Percentiles rank a stretch among this genome's conserved stretches.
These are phyloP conservation scores for Drosophila simulans DNA, from an alignment of 1,140 invertebrate genomes.

Conservation along the genomic window DNA sequence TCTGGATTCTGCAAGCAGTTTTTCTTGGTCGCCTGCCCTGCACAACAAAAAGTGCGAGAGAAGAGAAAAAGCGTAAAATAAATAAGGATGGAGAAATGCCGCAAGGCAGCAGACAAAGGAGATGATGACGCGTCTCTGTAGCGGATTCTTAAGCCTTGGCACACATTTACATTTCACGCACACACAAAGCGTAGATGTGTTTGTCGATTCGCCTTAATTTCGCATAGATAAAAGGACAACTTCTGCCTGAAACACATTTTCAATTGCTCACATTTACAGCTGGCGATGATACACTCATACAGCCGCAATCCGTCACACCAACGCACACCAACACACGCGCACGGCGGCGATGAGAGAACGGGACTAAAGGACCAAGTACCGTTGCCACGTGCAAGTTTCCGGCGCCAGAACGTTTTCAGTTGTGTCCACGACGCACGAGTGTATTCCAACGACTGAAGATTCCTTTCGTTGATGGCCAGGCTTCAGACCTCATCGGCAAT, in stretches of 20 bases:
- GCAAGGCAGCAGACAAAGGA: conserved; percentile 43
- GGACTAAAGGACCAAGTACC: conserved; percentile 24
- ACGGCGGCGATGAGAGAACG: conserved; percentile 1
- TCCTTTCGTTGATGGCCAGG: conserved; percentile 44
- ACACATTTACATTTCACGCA: conserved; percentile 38
- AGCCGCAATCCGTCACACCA: conserved; percentile 2
- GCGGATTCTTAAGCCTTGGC: conserved; percentile 32
- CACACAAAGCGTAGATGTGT: conserved; percentile 20
- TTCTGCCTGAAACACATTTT: conserved; percentile 47
- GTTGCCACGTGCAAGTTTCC: conserved; percentile 55
- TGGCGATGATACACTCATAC: conserved; percentile 26
- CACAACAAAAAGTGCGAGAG: conserved; percentile 7
- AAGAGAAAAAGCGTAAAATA: conserved; percentile 14
- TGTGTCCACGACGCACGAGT: conserved; percentile 78
- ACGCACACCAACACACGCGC: conserved; percentile 9
- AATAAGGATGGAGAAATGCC: conserved; percentile 42
- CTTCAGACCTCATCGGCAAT: conserved; percentile 48
- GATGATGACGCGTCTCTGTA: conserved; percentile 35
- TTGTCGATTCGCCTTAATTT: conserved; percentile 41
- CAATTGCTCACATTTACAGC: conserved; percentile 49
- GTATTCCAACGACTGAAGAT: conserved; percentile 79
- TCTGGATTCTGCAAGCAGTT: conserved; percentile 14
- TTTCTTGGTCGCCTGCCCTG: conserved; percentile 23
- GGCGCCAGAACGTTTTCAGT: conserved; percentile 33
- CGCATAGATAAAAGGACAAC: conserved; percentile 45